phyloP scores from a whole-genome alignment of 2,113 vertebrate species.

The Nothocercus nigrocapillus region DNA sequence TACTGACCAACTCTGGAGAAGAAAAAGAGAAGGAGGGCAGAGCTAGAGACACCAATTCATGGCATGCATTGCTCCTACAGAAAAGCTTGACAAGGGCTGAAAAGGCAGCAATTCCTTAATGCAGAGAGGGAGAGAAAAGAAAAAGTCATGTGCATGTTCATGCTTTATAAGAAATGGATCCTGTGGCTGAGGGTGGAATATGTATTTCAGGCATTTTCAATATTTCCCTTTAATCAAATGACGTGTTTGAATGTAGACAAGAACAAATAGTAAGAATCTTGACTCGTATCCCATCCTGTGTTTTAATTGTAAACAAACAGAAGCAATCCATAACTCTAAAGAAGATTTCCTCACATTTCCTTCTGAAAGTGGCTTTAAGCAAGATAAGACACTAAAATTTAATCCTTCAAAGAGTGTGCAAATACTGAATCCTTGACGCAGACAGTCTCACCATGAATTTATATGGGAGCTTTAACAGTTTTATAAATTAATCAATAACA shows the following conservation, averaged over 20 bases:
- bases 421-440: conserved; percentile 36
- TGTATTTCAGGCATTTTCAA: neutral
- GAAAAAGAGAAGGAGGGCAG: neutral
- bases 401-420: conserved; percentile 61
- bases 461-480: conserved; percentile 62
- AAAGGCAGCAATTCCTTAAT: neutral
- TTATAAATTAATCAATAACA: conserved; percentile 77
- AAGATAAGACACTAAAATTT: conserved; percentile 59
- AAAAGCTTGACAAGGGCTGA: neutral
- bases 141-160: neutral
- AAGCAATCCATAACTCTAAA: neutral
- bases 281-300: neutral
- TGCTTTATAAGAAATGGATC: neutral
- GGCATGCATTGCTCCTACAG: neutral
- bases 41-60: neutral
- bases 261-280: neutral
- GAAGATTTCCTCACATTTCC: conserved; percentile 2
- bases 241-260: neutral
- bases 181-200: neutral
- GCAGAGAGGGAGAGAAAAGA: fast-evolving
- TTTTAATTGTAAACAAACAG: conserved; percentile 33
- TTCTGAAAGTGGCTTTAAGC: conserved; percentile 52
- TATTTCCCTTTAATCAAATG: neutral
- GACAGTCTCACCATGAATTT: conserved; percentile 55
- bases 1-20: neutral